Base-by-base conservation (phyloP, 2,797 vertebrate species). In the Carduelis carduelis region DNA sequence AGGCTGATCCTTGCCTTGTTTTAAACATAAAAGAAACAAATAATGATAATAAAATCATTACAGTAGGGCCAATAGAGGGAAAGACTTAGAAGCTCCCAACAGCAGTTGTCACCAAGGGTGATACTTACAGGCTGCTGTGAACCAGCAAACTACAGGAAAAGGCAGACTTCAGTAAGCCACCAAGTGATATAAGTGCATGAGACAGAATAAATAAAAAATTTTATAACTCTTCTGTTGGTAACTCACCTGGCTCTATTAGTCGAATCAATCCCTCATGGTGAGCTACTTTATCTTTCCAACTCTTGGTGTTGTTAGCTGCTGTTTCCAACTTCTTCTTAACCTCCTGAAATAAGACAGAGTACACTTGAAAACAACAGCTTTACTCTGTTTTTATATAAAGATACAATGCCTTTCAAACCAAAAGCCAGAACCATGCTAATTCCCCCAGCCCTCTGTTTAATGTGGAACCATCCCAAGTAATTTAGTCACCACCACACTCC, bases 261-360 rank as follows among this genome's bases (percentile, higher is more conserved):
- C 99, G 98, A 65, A 99, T 98, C 92, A 99, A 96, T 24, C 99
- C 99, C 91, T 99, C 99, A 3, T 99, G 99, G 50, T 99, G 98
- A 39, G 98, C 98, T 96, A 99, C 99, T 97, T 99, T 99, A 97
- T 99, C 99, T 95, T 99, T 99, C 99, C 99, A 99, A 86, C 98
- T 98, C 96, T 98, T 99, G 44, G 99, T 99, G 89, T 98, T 99
- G 88, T 97, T 99, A 35, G 99, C 95, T 47, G 99, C 99, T 3
- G 98, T 97, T 97, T 99, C 99, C 83, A 99, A 97, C 97, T 99
- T 99, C 97, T 98, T 99, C 94, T 98, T 98, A 84, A 99, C 98
- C 30, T 98, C 98, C 99, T 99, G 97, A 65, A 98, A 97, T 32
- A 95, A 88, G 70, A 96, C 30, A 91, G 12, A 87, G 39, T 11